Conservation (phyloP, 2,888 invertebrate species). For the Syrista parreyssii region DNA sequence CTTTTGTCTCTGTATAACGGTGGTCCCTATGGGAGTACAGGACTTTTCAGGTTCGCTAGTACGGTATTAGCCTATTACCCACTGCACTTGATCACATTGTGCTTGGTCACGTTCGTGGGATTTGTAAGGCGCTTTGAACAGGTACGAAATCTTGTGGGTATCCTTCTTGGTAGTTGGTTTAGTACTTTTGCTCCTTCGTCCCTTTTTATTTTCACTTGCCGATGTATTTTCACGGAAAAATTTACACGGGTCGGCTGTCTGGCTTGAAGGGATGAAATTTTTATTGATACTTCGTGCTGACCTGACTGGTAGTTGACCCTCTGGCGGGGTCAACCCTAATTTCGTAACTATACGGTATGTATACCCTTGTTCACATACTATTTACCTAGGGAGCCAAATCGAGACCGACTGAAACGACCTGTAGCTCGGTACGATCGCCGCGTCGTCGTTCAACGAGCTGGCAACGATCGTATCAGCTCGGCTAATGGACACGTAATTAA, state of each 20-base stretch:
- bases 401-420: neutral
- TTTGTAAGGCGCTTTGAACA: conserved; percentile 32
- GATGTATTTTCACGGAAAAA: neutral
- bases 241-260: neutral
- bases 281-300: neutral
- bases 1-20: neutral
- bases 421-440: neutral
- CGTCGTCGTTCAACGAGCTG: neutral
- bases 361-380: neutral
- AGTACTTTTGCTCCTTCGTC: neutral
- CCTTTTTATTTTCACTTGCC: neutral
- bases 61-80: conserved; percentile 34
- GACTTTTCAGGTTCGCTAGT: neutral
- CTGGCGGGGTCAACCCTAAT: neutral
- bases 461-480: conserved; percentile 49
- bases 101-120: conserved; percentile 40
- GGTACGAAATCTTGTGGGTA: conserved; percentile 21
- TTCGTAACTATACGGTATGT: neutral
- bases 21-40: neutral
- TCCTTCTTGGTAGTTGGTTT: neutral
- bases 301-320: neutral
- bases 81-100: conserved; percentile 43
- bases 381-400: neutral
- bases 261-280: neutral
- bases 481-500: conserved; percentile 58